These are phyloP conservation scores for Microplitis mediator DNA, from an alignment of 1,140 invertebrate species.

Conservation along the genomic window DNA sequence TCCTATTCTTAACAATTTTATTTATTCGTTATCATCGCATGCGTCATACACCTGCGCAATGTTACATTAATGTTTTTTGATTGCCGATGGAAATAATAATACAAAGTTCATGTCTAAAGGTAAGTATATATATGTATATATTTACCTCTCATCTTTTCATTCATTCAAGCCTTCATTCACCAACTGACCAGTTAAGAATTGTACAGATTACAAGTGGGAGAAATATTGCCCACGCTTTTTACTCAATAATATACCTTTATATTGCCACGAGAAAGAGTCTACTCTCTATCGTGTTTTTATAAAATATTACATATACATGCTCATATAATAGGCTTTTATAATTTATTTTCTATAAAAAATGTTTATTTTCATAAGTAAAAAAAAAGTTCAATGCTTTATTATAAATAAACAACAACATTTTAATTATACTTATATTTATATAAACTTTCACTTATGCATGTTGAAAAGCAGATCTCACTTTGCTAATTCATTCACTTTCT, in stretches of 20 bases:
- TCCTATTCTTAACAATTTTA: neutral
- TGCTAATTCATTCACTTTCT: slow-evolving; percentile 21
- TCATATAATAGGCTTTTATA: too few relatives aligned
- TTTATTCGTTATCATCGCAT: neutral
- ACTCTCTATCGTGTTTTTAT: slow-evolving; percentile 2
- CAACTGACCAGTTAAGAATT: neutral
- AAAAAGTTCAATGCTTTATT: too few relatives aligned
- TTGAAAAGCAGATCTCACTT: neutral
- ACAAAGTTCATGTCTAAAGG: too few relatives aligned
- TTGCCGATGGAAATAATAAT: neutral
- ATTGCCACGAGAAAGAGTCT: too few relatives aligned
- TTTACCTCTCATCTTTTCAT: neutral
- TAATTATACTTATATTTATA: neutral
- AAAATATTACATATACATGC: neutral
- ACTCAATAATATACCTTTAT: too few relatives aligned
- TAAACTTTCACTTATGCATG: slow-evolving; percentile 7
- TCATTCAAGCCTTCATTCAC: neutral
- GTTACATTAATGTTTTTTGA: neutral
- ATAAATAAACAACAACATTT: too few relatives aligned
- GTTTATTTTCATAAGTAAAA: too few relatives aligned
- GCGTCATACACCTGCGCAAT: slow-evolving; percentile 9
- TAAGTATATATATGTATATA: neutral
- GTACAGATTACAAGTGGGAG: neutral
- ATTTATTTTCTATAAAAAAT: too few relatives aligned
- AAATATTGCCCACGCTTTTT: neutral